Percentiles rank a stretch among this genome's conserved stretches.
Conservation (phyloP, 2,888 invertebrate species). For the Calliopum simillimum region DNA sequence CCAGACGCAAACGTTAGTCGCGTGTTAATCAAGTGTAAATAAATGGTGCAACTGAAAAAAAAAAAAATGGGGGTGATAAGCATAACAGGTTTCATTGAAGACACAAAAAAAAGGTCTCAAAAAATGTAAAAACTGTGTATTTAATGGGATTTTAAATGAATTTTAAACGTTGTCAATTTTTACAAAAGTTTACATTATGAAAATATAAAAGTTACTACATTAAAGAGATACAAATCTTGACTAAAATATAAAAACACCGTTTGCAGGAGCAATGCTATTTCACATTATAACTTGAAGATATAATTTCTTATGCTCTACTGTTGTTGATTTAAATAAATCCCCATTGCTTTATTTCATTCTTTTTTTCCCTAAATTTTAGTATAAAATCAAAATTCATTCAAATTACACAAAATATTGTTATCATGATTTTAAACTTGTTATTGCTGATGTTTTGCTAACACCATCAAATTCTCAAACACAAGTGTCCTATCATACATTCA, state of each 20-base stretch:
- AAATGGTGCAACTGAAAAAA: constrained; percentile 63
- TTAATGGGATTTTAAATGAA: constrained; percentile 64
- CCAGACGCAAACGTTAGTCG: constrained; percentile 64
- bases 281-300: too few species aligned
- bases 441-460: constrained; percentile 26
- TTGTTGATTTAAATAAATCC: too few species aligned
- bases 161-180: constrained; percentile 55
- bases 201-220: too few species aligned
- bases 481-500: constrained; percentile 5
- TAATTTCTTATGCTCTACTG: too few species aligned
- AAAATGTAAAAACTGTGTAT: constrained; percentile 32
- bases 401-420: constrained; percentile 57
- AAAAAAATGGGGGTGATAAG: constrained; percentile 49
- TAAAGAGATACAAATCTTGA: too few species aligned
- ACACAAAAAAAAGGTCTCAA: neutral
- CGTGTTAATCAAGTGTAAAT: constrained; percentile 67
- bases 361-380: neutral
- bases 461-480: constrained; percentile 6
- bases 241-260: too few species aligned
- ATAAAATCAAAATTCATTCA: constrained; percentile 54
- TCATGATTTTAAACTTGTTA: constrained; percentile 50
- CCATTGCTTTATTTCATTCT: too few species aligned
- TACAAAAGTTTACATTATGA: constrained; percentile 36
- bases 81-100: constrained; percentile 48
- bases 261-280: too few species aligned